Conservation (phyloP, 2,888 invertebrate species). For the Ectemnius cavifrons region DNA sequence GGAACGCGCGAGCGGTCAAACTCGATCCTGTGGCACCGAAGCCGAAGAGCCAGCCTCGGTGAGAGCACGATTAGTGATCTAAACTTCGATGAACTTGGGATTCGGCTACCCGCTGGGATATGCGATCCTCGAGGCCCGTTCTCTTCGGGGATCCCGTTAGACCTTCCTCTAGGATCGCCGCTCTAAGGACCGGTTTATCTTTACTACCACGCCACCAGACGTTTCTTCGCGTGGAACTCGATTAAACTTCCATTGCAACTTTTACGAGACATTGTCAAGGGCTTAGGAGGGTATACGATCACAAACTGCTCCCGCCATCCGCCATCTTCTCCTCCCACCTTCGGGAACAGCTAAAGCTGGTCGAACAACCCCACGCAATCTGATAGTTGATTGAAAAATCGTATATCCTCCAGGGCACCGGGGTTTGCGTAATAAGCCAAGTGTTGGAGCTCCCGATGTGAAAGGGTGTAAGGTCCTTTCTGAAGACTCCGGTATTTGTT, state of each 20-base stretch:
- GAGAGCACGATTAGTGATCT: conserved; percentile 62
- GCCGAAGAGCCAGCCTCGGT: conserved; percentile 10
- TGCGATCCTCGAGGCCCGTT: conserved; percentile 38
- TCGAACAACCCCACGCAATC: conserved; percentile 20
- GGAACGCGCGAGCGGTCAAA: conserved; percentile 11
- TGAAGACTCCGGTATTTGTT: too few relatives aligned
- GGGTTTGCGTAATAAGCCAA: conserved; percentile 18
- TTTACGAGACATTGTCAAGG: conserved; percentile 68
- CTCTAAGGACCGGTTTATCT: conserved; percentile 68
- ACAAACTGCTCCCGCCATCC: conserved; percentile 39
- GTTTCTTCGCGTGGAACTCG: conserved; percentile 70
- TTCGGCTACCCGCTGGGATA: conserved; percentile 52
- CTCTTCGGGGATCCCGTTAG: conserved; percentile 54
- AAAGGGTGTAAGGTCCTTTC: too few relatives aligned
- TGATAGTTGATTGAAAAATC: conserved; percentile 56
- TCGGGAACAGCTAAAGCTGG: not conserved
- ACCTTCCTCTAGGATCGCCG: conserved; percentile 59
- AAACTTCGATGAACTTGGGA: conserved; percentile 63
- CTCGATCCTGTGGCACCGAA: conserved; percentile 37
- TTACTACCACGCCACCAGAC: conserved; percentile 65
- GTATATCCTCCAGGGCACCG: not conserved
- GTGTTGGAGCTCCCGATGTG: too few relatives aligned
- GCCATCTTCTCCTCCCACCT: too few relatives aligned
- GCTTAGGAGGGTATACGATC: conserved; percentile 57
- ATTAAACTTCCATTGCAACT: conserved; percentile 74